Evolutionary conservation across 2,797 vertebrate genomes (phyloP).

Genomic region (Poeciliopsis gracilis): DNA sequence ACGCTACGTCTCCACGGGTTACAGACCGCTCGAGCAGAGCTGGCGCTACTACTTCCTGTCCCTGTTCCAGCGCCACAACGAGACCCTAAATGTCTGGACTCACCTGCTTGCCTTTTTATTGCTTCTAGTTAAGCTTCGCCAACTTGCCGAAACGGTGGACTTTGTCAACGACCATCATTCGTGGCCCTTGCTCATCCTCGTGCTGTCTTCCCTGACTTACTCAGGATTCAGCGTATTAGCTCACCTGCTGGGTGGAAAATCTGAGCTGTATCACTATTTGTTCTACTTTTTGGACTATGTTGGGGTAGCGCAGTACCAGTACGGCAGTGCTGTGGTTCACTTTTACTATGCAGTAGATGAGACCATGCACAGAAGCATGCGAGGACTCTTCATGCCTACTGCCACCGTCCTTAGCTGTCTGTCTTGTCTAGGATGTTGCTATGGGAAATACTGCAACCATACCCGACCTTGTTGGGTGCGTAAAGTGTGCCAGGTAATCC

Average conservation of each 20-base stretch:
- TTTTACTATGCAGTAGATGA: slow-evolving; percentile 89
- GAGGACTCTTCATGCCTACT: slow-evolving; percentile 82
- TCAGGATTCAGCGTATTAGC: slow-evolving; percentile 83
- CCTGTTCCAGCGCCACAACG: slow-evolving; percentile 90
- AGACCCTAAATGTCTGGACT: slow-evolving; percentile 91
- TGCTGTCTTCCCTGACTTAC: slow-evolving; percentile 84
- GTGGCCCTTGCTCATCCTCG: slow-evolving; percentile 86
- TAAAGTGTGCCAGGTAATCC: slow-evolving; percentile 87
- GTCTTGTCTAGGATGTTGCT: slow-evolving; percentile 90
- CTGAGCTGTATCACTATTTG: slow-evolving; percentile 86
- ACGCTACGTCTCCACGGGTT: slow-evolving; percentile 83
- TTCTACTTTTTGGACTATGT: slow-evolving; percentile 94
- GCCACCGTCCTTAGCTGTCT: slow-evolving; percentile 85
- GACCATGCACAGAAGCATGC: slow-evolving; percentile 69
- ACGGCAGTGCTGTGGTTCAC: slow-evolving; percentile 86
- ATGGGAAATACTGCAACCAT: slow-evolving; percentile 84
- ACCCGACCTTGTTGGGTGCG: slow-evolving; percentile 69
- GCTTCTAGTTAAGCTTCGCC: slow-evolving; percentile 75
- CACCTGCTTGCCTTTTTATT: slow-evolving; percentile 84
- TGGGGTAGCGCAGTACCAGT: slow-evolving; percentile 91
- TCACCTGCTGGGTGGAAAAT: slow-evolving; percentile 89
- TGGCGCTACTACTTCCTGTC: slow-evolving; percentile 91
- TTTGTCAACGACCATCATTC: slow-evolving; percentile 84
- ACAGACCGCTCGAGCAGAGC: slow-evolving; percentile 83
- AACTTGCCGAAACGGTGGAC: slow-evolving; percentile 79